Evolutionary conservation across 2,888 invertebrate species (phyloP), one percentile per base, ranked within the genome.

Genomic region (Sarcophaga variegata): DNA sequence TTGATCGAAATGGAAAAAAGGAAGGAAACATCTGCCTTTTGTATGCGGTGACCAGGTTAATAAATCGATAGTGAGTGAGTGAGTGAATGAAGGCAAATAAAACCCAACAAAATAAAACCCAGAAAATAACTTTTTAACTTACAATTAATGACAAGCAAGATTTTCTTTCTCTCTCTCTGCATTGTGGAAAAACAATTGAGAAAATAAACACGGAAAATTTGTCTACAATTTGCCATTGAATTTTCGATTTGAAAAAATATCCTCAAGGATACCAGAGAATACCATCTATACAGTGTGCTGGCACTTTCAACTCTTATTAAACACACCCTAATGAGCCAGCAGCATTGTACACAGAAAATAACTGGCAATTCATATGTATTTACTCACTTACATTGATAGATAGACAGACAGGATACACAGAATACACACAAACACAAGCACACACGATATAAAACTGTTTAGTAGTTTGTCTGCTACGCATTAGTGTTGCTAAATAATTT

Each of bases 101-200:
- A 77, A 71, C 62, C 60, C 14, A 54, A 72, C 60, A 62, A 70
- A 45, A 17, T 47, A 25, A 14, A 77, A 71, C 62, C 60, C 14
- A 54, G 4, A 72, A 86, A 88, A 90, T 90, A 90, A 90, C 90
- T 90, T 90, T 90, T 90, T 90, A 90, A 90, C 90, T 90, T 89
- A 90, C 90, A 90, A 90, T 90, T 90, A 90, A 89, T 90, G 89
- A 90, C 89, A 89, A 88, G 78, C 72, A 70, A 79, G 80, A 84
- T 86, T 81, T 81, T 79, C 22, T n/a, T n/a, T 64, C 64, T 54
- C 76, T 78, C 64, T 14, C 12, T 14, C 11, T 49, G 0, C 14
- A 54, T 45, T 66, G 45, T 59, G 70, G 66, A 54, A 79, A 75
- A 88, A 81, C 87, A 88, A 88, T 76, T 76, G 47, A 71, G 59